These are phyloP conservation scores for Colossoma macropomum DNA, from an alignment of 2,113 vertebrate genomes.

Conservation along the genomic window DNA sequence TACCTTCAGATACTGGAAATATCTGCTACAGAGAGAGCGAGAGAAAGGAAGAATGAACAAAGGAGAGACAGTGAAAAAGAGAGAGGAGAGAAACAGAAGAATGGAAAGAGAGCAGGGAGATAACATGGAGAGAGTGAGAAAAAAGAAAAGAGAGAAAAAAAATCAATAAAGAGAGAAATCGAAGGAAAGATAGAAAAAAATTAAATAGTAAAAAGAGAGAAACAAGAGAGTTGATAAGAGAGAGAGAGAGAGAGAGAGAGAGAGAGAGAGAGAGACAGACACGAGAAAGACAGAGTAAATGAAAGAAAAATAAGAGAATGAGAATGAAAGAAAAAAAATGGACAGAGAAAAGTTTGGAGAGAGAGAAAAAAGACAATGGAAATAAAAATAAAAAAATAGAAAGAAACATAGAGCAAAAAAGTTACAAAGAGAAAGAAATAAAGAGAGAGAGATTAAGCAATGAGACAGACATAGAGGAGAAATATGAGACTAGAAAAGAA, in stretches of 20 bases:
- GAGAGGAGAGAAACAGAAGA: not conserved
- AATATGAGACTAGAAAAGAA: not conserved
- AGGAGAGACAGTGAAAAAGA: not conserved
- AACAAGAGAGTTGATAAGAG: not conserved
- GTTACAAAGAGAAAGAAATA: no score
- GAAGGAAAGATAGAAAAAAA: not conserved
- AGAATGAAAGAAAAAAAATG: not conserved
- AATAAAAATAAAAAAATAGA: not conserved
- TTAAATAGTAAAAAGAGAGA: no score
- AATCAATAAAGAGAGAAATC: not conserved
- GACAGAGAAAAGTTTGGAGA: not conserved
- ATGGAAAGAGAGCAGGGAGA: no score
- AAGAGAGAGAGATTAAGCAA: not conserved
- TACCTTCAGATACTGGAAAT: not conserved
- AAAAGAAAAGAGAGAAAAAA: not conserved
- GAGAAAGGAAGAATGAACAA: not conserved
- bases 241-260: not conserved
- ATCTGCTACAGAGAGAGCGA: not conserved
- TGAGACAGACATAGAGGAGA: not conserved
- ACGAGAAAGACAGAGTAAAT: no score
- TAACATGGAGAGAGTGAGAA: not conserved
- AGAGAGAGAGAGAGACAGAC: not conserved
- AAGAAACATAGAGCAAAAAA: not conserved
- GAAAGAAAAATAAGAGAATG: not conserved
- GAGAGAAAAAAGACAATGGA: not conserved